phyloP scores from a whole-genome alignment of 2,113 vertebrate species.

The Amblyornis subalaris region DNA sequence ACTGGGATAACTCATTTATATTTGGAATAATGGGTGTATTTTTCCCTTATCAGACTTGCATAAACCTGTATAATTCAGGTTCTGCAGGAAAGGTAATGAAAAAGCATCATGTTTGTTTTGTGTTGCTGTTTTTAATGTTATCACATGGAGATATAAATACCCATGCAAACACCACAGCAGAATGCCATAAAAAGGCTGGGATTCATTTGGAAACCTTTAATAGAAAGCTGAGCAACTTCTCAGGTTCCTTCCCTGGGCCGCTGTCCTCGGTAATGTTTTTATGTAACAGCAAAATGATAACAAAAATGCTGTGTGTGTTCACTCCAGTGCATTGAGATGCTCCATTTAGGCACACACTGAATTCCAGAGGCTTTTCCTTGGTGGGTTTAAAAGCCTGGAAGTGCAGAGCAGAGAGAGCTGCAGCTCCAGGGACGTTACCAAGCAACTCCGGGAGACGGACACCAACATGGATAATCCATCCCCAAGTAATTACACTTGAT shows the following conservation, averaged over 20 bases:
- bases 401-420: constrained; percentile 23
- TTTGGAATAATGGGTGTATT: not conserved
- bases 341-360: constrained; percentile 14
- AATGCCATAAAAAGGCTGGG: not conserved
- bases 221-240: not conserved
- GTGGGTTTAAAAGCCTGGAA: not conserved
- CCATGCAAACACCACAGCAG: not conserved
- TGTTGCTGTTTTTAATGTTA: not conserved
- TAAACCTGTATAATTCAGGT: constrained; percentile 5
- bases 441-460: constrained; percentile 59
- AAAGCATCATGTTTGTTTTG: not conserved
- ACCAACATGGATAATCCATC: constrained; percentile 61
- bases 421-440: constrained; percentile 63
- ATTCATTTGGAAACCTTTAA: not conserved
- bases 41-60: not conserved
- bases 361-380: not conserved
- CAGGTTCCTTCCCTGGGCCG: not conserved
- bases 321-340: not conserved
- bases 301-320: not conserved
- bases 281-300: not conserved
- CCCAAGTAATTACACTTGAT: constrained; percentile 60
- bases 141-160: not conserved
- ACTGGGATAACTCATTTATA: not conserved
- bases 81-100: not conserved
- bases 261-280: not conserved